Percentiles rank a stretch among this genome's conserved stretches.
phyloP scores from a whole-genome alignment of 2,797 vertebrate genomes.

The Eidolon dupreanum region DNA sequence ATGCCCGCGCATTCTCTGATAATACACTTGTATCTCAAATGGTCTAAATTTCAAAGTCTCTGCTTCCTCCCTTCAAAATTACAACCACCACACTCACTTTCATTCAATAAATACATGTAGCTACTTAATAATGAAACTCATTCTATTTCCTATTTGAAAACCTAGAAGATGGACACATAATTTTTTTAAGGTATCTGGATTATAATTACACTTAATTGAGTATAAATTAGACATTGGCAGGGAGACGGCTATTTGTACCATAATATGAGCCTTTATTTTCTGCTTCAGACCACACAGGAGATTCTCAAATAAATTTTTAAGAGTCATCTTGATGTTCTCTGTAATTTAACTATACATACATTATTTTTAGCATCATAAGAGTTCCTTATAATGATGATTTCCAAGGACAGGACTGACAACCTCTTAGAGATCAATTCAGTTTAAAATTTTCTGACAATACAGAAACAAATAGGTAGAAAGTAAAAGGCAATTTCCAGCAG shows the following conservation, averaged over 20 bases:
- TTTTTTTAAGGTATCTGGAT: conserved; percentile 54
- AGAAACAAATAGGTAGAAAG: background rate
- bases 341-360: conserved; percentile 39
- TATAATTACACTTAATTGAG: conserved; percentile 63
- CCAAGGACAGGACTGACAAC: background rate
- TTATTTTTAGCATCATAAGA: conserved; percentile 62
- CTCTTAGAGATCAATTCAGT: conserved; percentile 25
- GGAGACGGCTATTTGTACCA: conserved; percentile 6
- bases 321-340: background rate
- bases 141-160: conserved; percentile 54
- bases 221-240: conserved; percentile 45
- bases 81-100: conserved; percentile 41
- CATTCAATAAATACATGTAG: conserved; percentile 66
- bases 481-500: background rate
- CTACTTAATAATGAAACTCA: conserved; percentile 59
- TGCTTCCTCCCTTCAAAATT: conserved; percentile 43
- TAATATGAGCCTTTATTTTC: conserved; percentile 31
- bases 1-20: background rate
- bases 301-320: conserved; percentile 54
- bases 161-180: conserved; percentile 35
- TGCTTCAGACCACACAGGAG: conserved; percentile 29
- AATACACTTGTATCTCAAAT: background rate
- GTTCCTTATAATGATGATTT: conserved; percentile 38
- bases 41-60: conserved; percentile 57
- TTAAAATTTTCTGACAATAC: conserved; percentile 18